Percentiles rank a stretch among this genome's conserved stretches.
These are phyloP conservation scores for Drosophila nasuta DNA, from an alignment of 1,140 invertebrate genomes.

Conservation along the genomic window DNA sequence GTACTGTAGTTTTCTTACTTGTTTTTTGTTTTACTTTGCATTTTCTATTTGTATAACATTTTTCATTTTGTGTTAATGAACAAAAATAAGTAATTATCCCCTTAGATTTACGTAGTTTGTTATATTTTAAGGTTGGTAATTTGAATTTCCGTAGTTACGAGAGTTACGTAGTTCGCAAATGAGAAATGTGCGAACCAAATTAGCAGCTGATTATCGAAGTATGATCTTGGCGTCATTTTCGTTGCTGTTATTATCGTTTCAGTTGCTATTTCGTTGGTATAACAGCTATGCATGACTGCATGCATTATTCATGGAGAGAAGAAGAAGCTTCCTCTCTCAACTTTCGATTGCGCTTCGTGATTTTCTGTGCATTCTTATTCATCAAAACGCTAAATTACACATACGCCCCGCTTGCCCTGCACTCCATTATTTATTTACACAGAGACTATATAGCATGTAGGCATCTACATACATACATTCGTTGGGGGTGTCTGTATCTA, in stretches of 20 bases:
- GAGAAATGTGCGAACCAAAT: background rate
- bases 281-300: constrained; percentile 26
- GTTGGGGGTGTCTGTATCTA: background rate
- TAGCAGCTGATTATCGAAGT: constrained; percentile 18
- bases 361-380: constrained; percentile 21
- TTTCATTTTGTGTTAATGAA: too few species aligned
- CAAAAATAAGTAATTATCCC: too few species aligned
- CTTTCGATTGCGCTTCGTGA: constrained; percentile 20
- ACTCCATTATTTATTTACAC: constrained; percentile 3
- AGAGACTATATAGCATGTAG: background rate
- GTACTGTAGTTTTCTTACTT: too few species aligned
- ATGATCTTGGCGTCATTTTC: background rate
- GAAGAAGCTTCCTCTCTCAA: background rate
- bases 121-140: background rate
- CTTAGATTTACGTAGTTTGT: background rate
- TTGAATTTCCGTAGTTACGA: background rate
- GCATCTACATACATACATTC: background rate
- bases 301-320: background rate
- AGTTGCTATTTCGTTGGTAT: constrained; percentile 5
- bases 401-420: background rate
- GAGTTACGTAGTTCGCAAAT: background rate
- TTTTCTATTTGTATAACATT: too few species aligned
- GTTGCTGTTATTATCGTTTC: background rate
- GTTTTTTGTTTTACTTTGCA: too few species aligned
- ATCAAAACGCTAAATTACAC: constrained; percentile 14